Conservation (phyloP, 2,888 invertebrate genomes). For the Lithosia quadra region DNA sequence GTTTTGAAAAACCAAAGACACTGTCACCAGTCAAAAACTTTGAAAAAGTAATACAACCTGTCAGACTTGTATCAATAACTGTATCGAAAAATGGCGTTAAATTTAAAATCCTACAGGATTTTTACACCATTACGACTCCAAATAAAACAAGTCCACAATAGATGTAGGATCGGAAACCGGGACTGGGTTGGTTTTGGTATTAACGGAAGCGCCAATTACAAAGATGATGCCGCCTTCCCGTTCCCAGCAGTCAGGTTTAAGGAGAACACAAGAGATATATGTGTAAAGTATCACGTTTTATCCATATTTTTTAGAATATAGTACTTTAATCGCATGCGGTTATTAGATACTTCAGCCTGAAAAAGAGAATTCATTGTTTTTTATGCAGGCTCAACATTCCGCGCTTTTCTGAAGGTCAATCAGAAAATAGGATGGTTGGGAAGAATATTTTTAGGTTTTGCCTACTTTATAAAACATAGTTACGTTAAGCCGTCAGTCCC, state of each 20-base stretch:
- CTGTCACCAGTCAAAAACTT: slow-evolving; percentile 5
- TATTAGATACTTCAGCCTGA: background rate
- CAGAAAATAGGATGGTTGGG: background rate
- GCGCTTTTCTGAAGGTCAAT: background rate
- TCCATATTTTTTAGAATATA: background rate
- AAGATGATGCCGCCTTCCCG: slow-evolving; percentile 87
- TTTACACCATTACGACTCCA: slow-evolving; percentile 39
- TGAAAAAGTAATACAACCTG: background rate
- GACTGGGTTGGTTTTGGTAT: slow-evolving; percentile 89
- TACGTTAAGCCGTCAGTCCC: too few relatives aligned
- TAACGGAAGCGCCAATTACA: slow-evolving; percentile 87
- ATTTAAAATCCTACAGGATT: slow-evolving; percentile 41
- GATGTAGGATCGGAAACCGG: slow-evolving; percentile 85
- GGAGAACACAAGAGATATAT: slow-evolving; percentile 87
- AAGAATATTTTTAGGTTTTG: background rate
- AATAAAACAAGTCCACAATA: slow-evolving; percentile 59
- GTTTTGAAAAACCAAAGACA: slow-evolving; percentile 2
- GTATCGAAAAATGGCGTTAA: slow-evolving; percentile 25
- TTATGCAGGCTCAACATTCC: background rate
- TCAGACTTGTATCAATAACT: background rate
- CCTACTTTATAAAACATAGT: background rate
- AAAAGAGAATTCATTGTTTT: background rate
- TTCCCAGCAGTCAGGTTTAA: slow-evolving; percentile 89
- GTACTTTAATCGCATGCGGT: background rate
- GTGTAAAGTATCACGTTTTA: slow-evolving; percentile 68